Conservation (phyloP, 2,888 invertebrate species). For the Electrophaes corylata region DNA sequence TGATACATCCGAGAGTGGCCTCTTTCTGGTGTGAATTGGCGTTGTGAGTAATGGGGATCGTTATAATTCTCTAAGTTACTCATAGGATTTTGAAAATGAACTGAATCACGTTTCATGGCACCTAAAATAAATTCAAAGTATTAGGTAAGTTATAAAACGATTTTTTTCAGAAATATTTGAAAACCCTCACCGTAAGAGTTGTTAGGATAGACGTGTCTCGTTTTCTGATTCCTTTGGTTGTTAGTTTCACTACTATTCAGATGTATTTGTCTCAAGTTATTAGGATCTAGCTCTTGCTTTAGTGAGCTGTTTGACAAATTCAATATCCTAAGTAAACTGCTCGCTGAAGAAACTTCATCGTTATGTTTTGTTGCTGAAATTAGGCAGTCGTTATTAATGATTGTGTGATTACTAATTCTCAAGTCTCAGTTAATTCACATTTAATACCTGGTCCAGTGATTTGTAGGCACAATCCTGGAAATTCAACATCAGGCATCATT, state of each 20-base stretch:
- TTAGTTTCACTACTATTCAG: conserved; percentile 43
- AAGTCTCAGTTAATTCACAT: not conserved
- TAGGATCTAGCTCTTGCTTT: conserved; percentile 63
- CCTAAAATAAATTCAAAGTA: conserved; percentile 45
- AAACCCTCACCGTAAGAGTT: conserved; percentile 52
- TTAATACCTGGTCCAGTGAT: conserved; percentile 32
- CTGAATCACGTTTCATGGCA: conserved; percentile 49
- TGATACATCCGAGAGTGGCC: conserved; percentile 63
- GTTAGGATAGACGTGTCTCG: conserved; percentile 54
- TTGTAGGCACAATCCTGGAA: conserved; percentile 53
- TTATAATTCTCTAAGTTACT: conserved; percentile 38
- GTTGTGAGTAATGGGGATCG: conserved; percentile 44
- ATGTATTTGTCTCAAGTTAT: conserved; percentile 53
- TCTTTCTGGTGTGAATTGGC: conserved; percentile 52
- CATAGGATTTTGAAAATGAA: conserved; percentile 31
- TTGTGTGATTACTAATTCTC: conserved; percentile 24
- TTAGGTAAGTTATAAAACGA: not conserved
- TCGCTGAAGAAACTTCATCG: conserved; percentile 43
- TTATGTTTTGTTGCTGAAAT: conserved; percentile 50
- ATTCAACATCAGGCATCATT: conserved; percentile 50
- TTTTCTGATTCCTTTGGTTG: conserved; percentile 56
- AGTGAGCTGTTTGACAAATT: conserved; percentile 62
- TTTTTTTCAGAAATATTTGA: not conserved
- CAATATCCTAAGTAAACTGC: conserved; percentile 64
- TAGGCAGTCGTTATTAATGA: conserved; percentile 12